A percentile compares a stretch with the other conserved stretches of the same genome.
phyloP scores from a whole-genome alignment of 1,140 invertebrate genomes.

The Anoplolepis gracilipes region DNA sequence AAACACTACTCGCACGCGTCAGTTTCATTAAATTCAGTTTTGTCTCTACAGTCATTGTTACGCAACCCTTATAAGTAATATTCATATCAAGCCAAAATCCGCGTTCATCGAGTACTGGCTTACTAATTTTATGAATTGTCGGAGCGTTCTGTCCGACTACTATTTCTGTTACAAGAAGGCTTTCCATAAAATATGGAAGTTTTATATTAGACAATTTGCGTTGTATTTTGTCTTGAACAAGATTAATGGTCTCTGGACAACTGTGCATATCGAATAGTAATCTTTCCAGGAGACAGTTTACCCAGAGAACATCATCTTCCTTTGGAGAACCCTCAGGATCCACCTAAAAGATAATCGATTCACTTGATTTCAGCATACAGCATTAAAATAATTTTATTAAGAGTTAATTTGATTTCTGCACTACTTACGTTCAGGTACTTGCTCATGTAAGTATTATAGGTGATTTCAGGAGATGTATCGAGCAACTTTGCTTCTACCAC shows the following conservation, averaged over 20 bases:
- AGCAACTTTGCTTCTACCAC: constrained; percentile 75
- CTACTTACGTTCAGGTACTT: constrained; percentile 79
- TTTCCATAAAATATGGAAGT: constrained; percentile 95
- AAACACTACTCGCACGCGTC: constrained; percentile 81
- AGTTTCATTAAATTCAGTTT: constrained; percentile 98
- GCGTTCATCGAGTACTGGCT: constrained; percentile 92
- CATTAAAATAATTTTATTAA: background rate
- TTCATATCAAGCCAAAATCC: constrained; percentile 98
- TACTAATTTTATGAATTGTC: constrained; percentile 90
- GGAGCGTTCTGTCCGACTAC: constrained; percentile 92
- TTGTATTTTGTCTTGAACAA: constrained; percentile 92
- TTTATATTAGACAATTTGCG: constrained; percentile 95
- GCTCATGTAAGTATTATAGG: constrained; percentile 82
- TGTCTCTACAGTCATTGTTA: constrained; percentile 97
- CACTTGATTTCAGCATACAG: background rate
- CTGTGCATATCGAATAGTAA: constrained; percentile 92
- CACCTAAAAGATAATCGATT: background rate
- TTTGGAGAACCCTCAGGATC: constrained; percentile 41
- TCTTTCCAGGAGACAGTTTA: constrained; percentile 92
- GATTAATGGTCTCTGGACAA: constrained; percentile 88
- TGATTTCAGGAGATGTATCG: constrained; percentile 75
- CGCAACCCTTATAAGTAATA: constrained; percentile 94
- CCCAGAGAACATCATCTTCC: constrained; percentile 86
- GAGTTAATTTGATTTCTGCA: background rate
- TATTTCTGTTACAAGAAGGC: constrained; percentile 91